Conservation (phyloP, 2,888 invertebrate species). For the Neocrepidodera transversa region DNA sequence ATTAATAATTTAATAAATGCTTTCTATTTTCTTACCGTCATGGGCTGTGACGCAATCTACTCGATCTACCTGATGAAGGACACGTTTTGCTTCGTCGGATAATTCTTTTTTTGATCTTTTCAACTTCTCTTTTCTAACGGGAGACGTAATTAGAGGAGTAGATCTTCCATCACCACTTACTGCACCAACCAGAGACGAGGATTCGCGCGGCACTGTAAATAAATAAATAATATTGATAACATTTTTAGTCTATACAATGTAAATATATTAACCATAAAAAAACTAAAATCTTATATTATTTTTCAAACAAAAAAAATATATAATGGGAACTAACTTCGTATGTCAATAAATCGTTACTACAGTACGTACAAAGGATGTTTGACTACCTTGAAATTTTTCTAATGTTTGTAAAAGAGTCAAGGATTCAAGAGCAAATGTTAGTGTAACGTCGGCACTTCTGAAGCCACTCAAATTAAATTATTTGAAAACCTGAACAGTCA, state of each 20-base stretch:
- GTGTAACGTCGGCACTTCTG: not conserved
- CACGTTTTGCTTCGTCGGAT: conserved; percentile 78
- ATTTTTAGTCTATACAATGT: too few species aligned
- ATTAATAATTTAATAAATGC: too few species aligned
- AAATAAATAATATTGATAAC: not conserved
- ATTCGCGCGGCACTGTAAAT: conserved; percentile 62
- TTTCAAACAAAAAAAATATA: too few species aligned
- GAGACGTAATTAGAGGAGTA: conserved; percentile 59
- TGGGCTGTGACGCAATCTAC: conserved; percentile 66
- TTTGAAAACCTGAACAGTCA: not conserved
- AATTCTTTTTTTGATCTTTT: conserved; percentile 76
- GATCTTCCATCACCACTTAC: conserved; percentile 62
- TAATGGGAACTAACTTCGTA: conserved; percentile 1
- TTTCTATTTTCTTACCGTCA: conserved; percentile 52
- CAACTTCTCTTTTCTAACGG: conserved; percentile 68
- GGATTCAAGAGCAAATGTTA: not conserved
- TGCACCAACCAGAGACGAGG: conserved; percentile 57
- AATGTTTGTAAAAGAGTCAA: not conserved
- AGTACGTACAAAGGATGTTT: not conserved
- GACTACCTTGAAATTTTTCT: not conserved
- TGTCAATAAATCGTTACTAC: not conserved
- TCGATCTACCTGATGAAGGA: conserved; percentile 76
- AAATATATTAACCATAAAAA: too few species aligned
- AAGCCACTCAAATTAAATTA: not conserved
- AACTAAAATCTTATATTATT: too few species aligned